Evolutionary conservation across 2,113 vertebrate genomes (phyloP).

Genomic region (Copsychus sechellarum): DNA sequence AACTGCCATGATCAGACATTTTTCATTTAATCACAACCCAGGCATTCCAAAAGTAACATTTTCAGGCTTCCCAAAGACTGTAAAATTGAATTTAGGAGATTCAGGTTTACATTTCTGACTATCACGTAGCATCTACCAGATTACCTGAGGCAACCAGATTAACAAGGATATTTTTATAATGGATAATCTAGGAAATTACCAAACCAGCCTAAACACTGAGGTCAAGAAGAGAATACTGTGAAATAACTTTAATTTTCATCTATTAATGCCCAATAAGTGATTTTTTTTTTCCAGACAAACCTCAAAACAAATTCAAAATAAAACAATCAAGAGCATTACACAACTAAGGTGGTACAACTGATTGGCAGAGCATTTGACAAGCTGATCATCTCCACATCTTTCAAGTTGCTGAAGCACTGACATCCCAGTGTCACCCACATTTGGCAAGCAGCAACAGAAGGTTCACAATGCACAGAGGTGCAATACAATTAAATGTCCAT

Average conservation of each 20-base stretch:
- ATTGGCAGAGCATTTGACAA: not conserved
- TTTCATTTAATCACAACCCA: not conserved
- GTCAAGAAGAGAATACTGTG: not conserved
- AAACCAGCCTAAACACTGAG: not conserved
- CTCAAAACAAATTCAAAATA: not conserved
- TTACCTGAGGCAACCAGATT: conserved; percentile 2
- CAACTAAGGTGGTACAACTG: not conserved
- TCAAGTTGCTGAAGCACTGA: not conserved
- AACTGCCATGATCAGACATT: not conserved
- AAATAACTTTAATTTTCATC: not conserved
- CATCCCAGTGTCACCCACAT: not conserved
- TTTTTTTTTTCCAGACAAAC: not conserved
- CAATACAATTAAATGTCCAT: not conserved
- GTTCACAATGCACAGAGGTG: not conserved
- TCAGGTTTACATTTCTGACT: conserved; percentile 4
- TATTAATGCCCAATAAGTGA: not conserved
- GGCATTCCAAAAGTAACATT: conserved; percentile 4
- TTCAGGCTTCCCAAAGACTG: not conserved
- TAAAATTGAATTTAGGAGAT: not conserved
- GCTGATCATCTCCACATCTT: not conserved
- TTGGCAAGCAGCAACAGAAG: not conserved
- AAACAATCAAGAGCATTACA: not conserved
- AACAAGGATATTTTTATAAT: conserved; percentile 33
- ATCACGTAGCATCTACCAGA: not conserved
- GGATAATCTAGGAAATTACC: not conserved